phyloP scores from a whole-genome alignment of 2,113 vertebrate species.

The Pleuronectes platessa region DNA sequence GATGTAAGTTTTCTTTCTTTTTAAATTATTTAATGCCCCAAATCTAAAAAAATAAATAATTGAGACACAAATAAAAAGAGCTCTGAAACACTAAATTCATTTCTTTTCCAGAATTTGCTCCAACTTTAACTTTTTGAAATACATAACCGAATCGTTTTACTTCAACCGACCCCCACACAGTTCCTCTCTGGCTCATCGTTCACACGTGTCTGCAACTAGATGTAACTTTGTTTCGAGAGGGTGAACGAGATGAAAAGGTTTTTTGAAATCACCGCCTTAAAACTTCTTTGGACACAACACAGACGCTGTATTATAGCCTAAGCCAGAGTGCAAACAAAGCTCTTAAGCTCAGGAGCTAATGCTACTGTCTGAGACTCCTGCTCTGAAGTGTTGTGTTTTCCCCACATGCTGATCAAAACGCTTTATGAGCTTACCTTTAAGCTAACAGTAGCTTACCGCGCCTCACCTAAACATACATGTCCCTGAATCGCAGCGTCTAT shows the following conservation, averaged over 20 bases:
- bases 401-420: slow-evolving; percentile 21
- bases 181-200: neutral
- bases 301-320: neutral
- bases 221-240: neutral
- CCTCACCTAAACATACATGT: slow-evolving; percentile 5
- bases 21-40: too few species aligned
- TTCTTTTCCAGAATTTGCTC: too few species aligned
- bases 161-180: neutral
- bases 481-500: neutral
- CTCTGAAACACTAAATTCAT: too few species aligned
- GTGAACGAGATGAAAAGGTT: neutral
- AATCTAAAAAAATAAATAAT: too few species aligned
- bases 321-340: neutral
- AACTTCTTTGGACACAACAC: neutral
- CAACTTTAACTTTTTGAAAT: too few species aligned
- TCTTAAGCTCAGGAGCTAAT: slow-evolving; percentile 13
- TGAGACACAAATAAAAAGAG: too few species aligned
- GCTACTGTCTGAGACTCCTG: slow-evolving; percentile 5
- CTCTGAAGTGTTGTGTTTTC: slow-evolving; percentile 6
- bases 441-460: neutral
- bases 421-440: slow-evolving; percentile 5
- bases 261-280: neutral
- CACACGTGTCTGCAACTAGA: neutral
- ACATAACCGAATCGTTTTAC: too few species aligned
- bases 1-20: too few species aligned